Evolutionary conservation across 2,888 invertebrate species (phyloP).

Genomic region (Athripsodes cinereus): DNA sequence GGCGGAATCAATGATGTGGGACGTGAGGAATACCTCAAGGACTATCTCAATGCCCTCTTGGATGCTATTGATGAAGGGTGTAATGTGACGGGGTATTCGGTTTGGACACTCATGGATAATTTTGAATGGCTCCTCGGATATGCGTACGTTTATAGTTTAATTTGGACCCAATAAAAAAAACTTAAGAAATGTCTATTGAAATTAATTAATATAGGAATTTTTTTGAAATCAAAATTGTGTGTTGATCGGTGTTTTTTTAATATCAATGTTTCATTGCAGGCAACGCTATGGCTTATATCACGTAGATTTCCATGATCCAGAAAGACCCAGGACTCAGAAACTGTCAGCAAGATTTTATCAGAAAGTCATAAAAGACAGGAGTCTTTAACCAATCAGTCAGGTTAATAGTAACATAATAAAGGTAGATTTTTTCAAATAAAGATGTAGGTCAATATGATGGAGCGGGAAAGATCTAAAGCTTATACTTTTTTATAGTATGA

Average conservation of each 20-base stretch:
- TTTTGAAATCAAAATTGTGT: too few relatives aligned
- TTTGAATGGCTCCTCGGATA: constrained; percentile 60
- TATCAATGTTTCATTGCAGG: constrained; percentile 33
- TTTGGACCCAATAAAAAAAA: background rate
- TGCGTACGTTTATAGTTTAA: constrained; percentile 36
- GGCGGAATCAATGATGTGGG: constrained; percentile 33
- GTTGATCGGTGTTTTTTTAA: too few relatives aligned
- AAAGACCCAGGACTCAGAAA: constrained; percentile 48
- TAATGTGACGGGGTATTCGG: constrained; percentile 48
- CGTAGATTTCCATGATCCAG: constrained; percentile 51
- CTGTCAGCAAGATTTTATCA: constrained; percentile 36
- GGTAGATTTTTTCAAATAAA: too few relatives aligned
- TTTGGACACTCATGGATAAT: constrained; percentile 60
- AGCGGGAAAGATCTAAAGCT: too few relatives aligned
- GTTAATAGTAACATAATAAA: too few relatives aligned
- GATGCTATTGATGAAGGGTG: constrained; percentile 45
- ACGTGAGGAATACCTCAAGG: constrained; percentile 32
- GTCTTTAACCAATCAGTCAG: too few relatives aligned
- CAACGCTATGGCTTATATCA: constrained; percentile 51
- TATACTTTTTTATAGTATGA: too few relatives aligned
- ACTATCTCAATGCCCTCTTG: constrained; percentile 42
- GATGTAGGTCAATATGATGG: too few relatives aligned
- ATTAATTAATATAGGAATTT: too few relatives aligned
- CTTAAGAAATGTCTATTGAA: too few relatives aligned
- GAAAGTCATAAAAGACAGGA: constrained; percentile 10